A percentile compares a stretch with the other conserved stretches of the same genome.
These are phyloP conservation scores for Labroides dimidiatus DNA, from an alignment of 2,797 vertebrate species.

Conservation along the genomic window DNA sequence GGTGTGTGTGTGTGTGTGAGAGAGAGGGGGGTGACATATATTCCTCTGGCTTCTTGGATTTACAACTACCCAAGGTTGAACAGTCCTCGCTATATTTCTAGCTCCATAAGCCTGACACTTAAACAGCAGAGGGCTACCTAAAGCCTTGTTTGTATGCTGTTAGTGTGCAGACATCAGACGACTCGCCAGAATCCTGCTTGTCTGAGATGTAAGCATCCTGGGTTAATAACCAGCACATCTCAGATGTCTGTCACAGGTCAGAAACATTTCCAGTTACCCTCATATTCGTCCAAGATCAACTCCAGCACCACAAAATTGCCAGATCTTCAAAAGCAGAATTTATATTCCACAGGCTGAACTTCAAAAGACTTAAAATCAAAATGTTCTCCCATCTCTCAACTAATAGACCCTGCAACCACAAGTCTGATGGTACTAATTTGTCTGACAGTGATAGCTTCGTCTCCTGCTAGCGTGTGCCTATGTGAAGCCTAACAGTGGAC, in stretches of 20 bases:
- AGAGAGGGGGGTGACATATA: conserved; percentile 54
- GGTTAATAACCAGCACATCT: neutral
- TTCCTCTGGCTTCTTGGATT: conserved; percentile 63
- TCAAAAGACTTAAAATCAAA: conserved; percentile 38
- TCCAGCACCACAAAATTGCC: neutral
- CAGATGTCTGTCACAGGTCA: neutral
- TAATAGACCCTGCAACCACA: conserved; percentile 28
- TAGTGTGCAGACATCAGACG: conserved; percentile 29
- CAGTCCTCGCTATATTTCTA: conserved; percentile 58
- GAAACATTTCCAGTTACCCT: neutral
- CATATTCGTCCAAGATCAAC: neutral
- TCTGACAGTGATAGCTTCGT: conserved; percentile 56
- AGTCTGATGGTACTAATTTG: conserved; percentile 52
- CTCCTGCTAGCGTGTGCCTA: conserved; percentile 25
- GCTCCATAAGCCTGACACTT: conserved; percentile 41
- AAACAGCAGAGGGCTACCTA: conserved; percentile 54
- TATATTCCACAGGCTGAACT: neutral
- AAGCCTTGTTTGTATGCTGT: conserved; percentile 46
- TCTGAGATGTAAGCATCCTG: conserved; percentile 5
- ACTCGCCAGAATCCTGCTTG: conserved; percentile 37
- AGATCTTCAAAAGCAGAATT: conserved; percentile 2
- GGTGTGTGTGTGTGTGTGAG: conserved; percentile 45
- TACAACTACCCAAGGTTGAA: conserved; percentile 68
- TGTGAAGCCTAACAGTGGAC: conserved; percentile 22
- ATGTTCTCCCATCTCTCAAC: conserved; percentile 30